These are phyloP conservation scores for Thunnus thynnus DNA, from an alignment of 2,113 vertebrate species.

Conservation along the genomic window DNA sequence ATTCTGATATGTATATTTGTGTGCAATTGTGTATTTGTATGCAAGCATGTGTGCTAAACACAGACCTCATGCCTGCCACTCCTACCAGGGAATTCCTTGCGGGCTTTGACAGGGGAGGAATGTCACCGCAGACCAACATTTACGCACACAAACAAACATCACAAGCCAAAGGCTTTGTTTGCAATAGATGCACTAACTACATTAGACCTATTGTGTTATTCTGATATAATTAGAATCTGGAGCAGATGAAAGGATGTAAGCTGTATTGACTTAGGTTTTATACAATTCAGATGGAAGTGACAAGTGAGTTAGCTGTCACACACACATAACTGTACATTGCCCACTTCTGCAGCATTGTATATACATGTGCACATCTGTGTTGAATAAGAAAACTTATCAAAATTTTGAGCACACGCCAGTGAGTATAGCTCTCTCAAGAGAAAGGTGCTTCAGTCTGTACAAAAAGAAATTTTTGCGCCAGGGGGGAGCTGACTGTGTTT, in stretches of 20 bases:
- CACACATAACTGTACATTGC: conserved; percentile 4
- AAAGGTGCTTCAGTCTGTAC: conserved; percentile 1
- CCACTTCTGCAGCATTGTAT: background rate
- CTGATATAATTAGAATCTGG: background rate
- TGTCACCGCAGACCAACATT: conserved; percentile 70
- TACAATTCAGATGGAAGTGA: background rate
- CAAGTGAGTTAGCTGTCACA: background rate
- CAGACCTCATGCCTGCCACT: conserved; percentile 80
- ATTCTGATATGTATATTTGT: conserved; percentile 10
- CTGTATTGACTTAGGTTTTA: background rate
- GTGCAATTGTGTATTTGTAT: conserved; percentile 10
- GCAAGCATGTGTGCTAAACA: conserved; percentile 62
- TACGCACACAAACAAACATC: conserved; percentile 61
- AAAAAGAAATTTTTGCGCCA: conserved; percentile 35
- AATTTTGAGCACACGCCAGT: conserved; percentile 7
- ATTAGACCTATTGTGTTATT: background rate
- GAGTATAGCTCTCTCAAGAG: conserved; percentile 9
- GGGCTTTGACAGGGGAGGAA: conserved; percentile 78
- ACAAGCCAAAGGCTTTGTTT: background rate
- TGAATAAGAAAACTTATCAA: conserved; percentile 20
- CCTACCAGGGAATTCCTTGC: conserved; percentile 83
- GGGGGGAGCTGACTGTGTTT: conserved; percentile 40
- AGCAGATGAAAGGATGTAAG: background rate
- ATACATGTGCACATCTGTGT: conserved; percentile 20
- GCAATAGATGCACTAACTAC: background rate